Evolutionary conservation across 2,113 vertebrate genomes (phyloP).

Genomic region (Hemibagrus wyckioides): DNA sequence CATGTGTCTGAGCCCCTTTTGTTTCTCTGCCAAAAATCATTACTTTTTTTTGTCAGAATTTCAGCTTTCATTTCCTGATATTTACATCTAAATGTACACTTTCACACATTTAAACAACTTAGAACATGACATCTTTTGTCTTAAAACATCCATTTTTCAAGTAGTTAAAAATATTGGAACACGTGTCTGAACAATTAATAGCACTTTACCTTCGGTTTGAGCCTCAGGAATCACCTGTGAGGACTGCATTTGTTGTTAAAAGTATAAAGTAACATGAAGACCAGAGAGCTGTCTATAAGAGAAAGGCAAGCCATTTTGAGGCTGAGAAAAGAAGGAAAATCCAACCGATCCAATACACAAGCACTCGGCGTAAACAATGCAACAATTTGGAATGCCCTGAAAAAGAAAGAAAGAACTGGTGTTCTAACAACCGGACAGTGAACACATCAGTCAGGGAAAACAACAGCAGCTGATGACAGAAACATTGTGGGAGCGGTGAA

Average conservation of each 20-base stretch:
- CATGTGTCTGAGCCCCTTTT: neutral
- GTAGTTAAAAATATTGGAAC: neutral
- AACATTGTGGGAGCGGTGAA: neutral
- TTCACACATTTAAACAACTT: neutral
- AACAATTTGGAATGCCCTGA: neutral
- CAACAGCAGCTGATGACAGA: neutral
- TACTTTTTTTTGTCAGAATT: too few relatives aligned
- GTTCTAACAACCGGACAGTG: neutral
- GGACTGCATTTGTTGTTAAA: too few relatives aligned
- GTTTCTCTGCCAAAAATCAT: neutral
- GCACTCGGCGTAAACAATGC: neutral
- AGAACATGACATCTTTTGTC: neutral
- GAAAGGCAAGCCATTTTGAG: neutral
- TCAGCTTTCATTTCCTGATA: neutral
- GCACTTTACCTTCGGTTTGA: too few relatives aligned
- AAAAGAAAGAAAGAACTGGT: neutral
- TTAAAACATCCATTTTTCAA: neutral
- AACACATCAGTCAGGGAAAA: too few relatives aligned
- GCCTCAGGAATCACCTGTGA: too few relatives aligned
- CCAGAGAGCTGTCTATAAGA: too few relatives aligned
- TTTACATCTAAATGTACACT: neutral
- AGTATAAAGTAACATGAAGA: too few relatives aligned
- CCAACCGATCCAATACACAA: neutral
- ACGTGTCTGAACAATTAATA: too few relatives aligned
- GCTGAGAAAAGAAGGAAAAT: neutral